A percentile compares a stretch with the other conserved stretches of the same genome.
phyloP scores from a whole-genome alignment of 2,797 vertebrate genomes.

The Lates japonicus region DNA sequence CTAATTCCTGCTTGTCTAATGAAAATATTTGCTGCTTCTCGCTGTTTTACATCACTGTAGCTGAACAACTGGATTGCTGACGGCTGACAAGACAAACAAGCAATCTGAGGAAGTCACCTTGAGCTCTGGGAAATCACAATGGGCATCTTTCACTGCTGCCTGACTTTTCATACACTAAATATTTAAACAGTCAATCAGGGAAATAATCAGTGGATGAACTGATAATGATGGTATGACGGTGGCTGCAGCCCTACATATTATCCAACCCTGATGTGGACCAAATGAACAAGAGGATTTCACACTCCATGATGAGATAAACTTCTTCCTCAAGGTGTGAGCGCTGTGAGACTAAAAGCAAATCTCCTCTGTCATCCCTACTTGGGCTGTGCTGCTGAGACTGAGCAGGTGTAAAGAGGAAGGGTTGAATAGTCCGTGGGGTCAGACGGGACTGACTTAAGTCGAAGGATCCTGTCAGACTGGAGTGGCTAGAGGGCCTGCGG shows the following conservation, averaged over 20 bases:
- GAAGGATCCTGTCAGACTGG: conserved; percentile 82
- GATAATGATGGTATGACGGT: not conserved
- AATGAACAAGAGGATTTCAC: conserved; percentile 10
- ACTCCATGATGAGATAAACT: conserved; percentile 27
- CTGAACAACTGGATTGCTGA: conserved; percentile 2
- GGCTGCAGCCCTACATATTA: not conserved
- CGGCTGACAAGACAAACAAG: conserved; percentile 19
- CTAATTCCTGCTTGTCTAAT: not conserved
- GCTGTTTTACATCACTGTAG: not conserved
- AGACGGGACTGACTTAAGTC: conserved; percentile 69
- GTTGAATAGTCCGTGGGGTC: conserved; percentile 59
- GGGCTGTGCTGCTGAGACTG: conserved; percentile 23
- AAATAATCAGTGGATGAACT: not conserved
- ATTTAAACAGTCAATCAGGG: not conserved
- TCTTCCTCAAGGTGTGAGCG: conserved; percentile 26
- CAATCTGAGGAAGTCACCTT: conserved; percentile 18
- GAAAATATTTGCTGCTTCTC: not conserved
- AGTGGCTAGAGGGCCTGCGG: conserved; percentile 87
- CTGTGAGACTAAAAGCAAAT: conserved; percentile 42
- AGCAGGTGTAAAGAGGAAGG: conserved; percentile 62
- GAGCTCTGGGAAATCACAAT: not conserved
- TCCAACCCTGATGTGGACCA: conserved; percentile 7
- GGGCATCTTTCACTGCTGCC: not conserved
- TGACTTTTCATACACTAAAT: not conserved
- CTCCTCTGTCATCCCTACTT: conserved; percentile 23